These are phyloP conservation scores for Pteropus rufus DNA, from an alignment of 2,797 vertebrate genomes.

Conservation along the genomic window DNA sequence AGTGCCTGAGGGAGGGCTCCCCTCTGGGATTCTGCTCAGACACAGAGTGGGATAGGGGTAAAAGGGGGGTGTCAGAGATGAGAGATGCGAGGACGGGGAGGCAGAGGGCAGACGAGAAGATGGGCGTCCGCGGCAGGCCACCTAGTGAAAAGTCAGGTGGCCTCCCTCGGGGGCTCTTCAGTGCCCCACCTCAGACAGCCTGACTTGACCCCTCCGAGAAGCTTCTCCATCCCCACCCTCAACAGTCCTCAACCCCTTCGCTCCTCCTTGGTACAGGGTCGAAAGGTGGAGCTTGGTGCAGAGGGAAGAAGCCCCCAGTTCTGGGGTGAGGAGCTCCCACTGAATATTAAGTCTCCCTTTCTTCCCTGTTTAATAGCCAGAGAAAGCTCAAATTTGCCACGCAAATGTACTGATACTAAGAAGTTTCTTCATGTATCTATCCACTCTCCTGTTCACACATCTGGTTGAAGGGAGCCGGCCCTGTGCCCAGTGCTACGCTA, in stretches of 20 bases:
- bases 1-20: background rate
- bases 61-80: background rate
- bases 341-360: background rate
- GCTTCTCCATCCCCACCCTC: background rate
- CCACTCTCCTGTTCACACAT: background rate
- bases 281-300: background rate
- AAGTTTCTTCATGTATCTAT: background rate
- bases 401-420: background rate
- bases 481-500: background rate
- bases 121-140: background rate
- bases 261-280: background rate
- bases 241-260: background rate
- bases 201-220: background rate
- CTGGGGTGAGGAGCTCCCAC: background rate
- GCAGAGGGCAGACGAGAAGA: background rate
- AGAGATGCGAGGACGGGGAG: background rate
- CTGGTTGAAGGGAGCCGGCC: background rate
- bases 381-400: background rate
- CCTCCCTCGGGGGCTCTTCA: background rate
- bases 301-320: background rate
- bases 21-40: background rate
- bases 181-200: background rate
- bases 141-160: background rate
- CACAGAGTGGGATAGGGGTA: background rate
- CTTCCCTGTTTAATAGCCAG: too few species aligned